Evolutionary conservation across 2,113 vertebrate species (phyloP).

Genomic region (Otocyon megalotis): DNA sequence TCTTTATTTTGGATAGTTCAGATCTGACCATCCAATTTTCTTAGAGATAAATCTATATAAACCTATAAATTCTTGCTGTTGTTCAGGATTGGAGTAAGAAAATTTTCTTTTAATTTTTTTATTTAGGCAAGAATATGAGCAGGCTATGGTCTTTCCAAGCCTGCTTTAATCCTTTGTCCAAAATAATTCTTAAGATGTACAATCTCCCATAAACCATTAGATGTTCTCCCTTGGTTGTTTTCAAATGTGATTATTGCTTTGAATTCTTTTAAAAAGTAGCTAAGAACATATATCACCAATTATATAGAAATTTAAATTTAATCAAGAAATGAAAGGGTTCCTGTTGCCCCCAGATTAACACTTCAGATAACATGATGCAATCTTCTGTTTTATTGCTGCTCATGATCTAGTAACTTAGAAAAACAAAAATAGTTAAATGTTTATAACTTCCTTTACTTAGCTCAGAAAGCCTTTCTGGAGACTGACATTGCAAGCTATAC

Average conservation of each 20-base stretch:
- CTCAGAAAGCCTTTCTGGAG: conserved; percentile 24
- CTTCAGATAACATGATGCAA: background rate
- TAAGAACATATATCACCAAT: background rate
- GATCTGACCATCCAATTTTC: background rate
- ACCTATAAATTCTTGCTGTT: background rate
- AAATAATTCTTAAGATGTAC: conserved; percentile 35
- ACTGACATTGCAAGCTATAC: background rate
- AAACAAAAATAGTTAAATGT: conserved; percentile 20
- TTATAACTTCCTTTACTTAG: background rate
- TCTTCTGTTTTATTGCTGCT: conserved; percentile 1
- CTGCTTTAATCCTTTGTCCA: conserved; percentile 5
- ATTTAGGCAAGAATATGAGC: conserved; percentile 7
- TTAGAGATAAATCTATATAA: background rate
- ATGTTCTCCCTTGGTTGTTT: background rate
- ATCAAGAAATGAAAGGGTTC: background rate
- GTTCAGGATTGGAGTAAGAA: background rate
- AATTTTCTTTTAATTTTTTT: background rate
- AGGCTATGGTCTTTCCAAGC: background rate
- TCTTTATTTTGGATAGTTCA: conserved; percentile 6
- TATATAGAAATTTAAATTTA: conserved; percentile 45
- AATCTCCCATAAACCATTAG: background rate
- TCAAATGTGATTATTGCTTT: background rate
- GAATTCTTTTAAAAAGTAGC: background rate
- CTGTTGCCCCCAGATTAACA: background rate
- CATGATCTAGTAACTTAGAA: conserved; percentile 1